Conservation (phyloP, 2,797 vertebrate genomes). For the Craterocephalus amniculus region DNA sequence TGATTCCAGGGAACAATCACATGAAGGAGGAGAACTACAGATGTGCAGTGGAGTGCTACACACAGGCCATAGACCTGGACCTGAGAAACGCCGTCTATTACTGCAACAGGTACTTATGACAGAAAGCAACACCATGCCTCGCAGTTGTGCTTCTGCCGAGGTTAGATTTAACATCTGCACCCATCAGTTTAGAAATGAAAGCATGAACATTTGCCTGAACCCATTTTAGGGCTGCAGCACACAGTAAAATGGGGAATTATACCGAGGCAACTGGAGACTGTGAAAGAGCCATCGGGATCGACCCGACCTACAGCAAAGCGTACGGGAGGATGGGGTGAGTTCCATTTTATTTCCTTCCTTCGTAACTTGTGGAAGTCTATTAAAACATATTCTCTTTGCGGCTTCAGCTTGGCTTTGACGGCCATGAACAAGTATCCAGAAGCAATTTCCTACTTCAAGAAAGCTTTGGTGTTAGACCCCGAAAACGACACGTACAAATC, state of each 20-base stretch:
- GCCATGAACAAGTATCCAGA: conserved; percentile 95
- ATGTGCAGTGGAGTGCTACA: conserved; percentile 94
- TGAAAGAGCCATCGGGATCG: conserved; percentile 93
- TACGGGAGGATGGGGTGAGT: conserved; percentile 98
- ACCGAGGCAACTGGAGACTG: conserved; percentile 93
- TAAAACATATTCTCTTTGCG: neutral
- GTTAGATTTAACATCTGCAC: neutral
- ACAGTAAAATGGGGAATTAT: conserved; percentile 94
- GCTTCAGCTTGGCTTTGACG: conserved; percentile 89
- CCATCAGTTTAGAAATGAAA: neutral
- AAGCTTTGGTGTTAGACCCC: conserved; percentile 94
- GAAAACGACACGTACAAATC: conserved; percentile 98
- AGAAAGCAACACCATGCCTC: neutral
- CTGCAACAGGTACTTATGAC: conserved; percentile 89
- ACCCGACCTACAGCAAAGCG: conserved; percentile 96
- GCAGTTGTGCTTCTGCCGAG: neutral
- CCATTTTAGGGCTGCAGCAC: conserved; percentile 90
- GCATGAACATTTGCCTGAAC: neutral
- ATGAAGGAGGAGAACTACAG: conserved; percentile 98
- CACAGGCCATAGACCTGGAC: conserved; percentile 93
- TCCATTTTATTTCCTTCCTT: neutral
- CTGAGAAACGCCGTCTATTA: conserved; percentile 96
- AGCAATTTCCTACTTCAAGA: conserved; percentile 94
- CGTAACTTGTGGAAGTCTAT: neutral
- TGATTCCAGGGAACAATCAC: conserved; percentile 91